Evolutionary conservation across 2,113 vertebrate species (phyloP), one percentile per base, ranked within the genome.

Genomic region (Syngnathoides biaculeatus): DNA sequence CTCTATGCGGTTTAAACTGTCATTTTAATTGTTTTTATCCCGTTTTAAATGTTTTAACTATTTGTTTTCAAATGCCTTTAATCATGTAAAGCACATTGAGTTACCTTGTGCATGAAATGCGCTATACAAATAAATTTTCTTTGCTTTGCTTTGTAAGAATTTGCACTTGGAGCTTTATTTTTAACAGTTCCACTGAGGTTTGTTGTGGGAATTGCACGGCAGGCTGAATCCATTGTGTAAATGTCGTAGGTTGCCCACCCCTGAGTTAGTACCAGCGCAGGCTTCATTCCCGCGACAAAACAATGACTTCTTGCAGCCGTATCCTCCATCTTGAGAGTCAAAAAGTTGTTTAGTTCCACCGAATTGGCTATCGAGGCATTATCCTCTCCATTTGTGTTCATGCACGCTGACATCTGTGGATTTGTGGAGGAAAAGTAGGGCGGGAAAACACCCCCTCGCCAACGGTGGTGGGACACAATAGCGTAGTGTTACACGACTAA

Each of bases 381-480:
- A 55, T 69, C 63, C 47, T 15, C 57, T 35, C 35, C 50, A 38
- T 17, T 24, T 19, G 10, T 68, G 20, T 66, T 63, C 53, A 64
- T 56, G 72, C 56, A 19, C 38, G 67, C 69, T 66, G 65, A 47
- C 39, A 53, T 69, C 70, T 71, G 59, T 75, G 75, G 69, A 69
- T 82, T 67, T 71, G 73, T 73, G 76, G 48, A 75, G 71, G 52
- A 72, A 69, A 82, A 77, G 59, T 67, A 26, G 80, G 74, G 66
- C 42, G 60, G 8, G 24, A 38, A 74, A 69, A 65, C 65, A 69
- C 79, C 78, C 72, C 71, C 74, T n/a, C 72, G 61, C 75, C 83
- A 65, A 69, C 69, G 73, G 67, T 72, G 38, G 64, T 67, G 65
- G 76, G 67, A 79, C 68, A 92, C 89, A 90, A 90, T 88, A 73